Conservation (phyloP, 2,888 invertebrate genomes). For the Chymomyza caudatula region DNA sequence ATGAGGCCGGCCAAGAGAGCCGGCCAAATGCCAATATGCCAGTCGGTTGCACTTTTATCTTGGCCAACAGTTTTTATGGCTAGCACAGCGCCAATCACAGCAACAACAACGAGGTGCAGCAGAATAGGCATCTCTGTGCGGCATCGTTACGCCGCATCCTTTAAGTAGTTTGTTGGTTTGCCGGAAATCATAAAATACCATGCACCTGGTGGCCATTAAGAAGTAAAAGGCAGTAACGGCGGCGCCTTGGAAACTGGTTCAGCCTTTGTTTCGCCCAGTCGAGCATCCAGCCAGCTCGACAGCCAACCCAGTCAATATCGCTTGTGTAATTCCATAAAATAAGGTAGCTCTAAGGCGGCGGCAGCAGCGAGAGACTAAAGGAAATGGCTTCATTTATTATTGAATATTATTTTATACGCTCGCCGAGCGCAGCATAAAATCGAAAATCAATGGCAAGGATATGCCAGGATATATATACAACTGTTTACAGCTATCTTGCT, state of each 20-base stretch:
- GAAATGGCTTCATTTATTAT: slow-evolving; percentile 72
- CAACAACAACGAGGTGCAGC: slow-evolving; percentile 27
- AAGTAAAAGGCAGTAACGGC: slow-evolving; percentile 38
- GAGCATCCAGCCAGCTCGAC: background rate
- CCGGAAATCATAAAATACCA: slow-evolving; percentile 62
- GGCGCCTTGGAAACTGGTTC: slow-evolving; percentile 44
- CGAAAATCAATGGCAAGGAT: slow-evolving; percentile 68
- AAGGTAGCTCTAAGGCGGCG: slow-evolving; percentile 23
- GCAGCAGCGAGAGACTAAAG: slow-evolving; percentile 32
- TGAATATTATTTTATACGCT: slow-evolving; percentile 71
- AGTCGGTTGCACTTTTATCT: slow-evolving; percentile 61
- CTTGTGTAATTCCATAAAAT: slow-evolving; percentile 56
- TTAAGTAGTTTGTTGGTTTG: slow-evolving; percentile 68
- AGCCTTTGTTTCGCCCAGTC: slow-evolving; percentile 53
- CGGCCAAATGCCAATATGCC: background rate
- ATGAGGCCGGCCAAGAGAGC: background rate
- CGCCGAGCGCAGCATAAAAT: slow-evolving; percentile 55
- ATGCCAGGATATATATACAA: slow-evolving; percentile 28
- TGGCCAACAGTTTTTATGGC: slow-evolving; percentile 52
- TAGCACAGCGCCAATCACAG: slow-evolving; percentile 33
- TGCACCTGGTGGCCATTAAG: slow-evolving; percentile 69
- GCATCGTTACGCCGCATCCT: slow-evolving; percentile 42
- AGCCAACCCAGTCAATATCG: slow-evolving; percentile 14
- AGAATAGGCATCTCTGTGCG: slow-evolving; percentile 40
- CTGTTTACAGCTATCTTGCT: background rate